These are phyloP conservation scores for Podiceps cristatus DNA, from an alignment of 2,113 vertebrate species.

Conservation along the genomic window DNA sequence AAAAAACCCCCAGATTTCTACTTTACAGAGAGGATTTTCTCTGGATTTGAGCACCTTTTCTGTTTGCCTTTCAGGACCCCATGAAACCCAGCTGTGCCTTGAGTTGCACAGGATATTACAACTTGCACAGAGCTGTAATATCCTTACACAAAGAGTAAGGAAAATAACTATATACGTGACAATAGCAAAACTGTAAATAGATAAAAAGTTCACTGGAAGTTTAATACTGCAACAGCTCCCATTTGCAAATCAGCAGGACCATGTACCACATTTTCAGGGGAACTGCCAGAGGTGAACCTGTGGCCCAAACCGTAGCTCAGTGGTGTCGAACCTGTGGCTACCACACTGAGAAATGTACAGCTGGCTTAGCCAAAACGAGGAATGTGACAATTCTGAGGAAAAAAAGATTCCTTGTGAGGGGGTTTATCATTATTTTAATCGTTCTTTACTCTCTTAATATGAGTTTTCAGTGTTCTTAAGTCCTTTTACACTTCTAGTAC, in stretches of 20 bases:
- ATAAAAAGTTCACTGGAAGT: neutral
- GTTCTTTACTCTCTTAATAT: neutral
- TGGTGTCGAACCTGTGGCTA: neutral
- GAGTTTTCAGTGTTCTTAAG: neutral
- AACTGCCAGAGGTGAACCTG: neutral
- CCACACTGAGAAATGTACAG: rapidly evolving
- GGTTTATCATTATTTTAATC: neutral
- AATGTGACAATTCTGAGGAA: neutral
- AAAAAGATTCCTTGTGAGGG: neutral
- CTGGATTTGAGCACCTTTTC: neutral
- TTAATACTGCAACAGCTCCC: neutral
- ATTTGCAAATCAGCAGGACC: neutral
- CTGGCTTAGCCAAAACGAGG: neutral
- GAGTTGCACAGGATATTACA: neutral
- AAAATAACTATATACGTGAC: neutral
- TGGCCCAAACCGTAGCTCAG: neutral
- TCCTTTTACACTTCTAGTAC: neutral
- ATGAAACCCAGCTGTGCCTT: neutral
- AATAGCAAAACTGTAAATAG: neutral
- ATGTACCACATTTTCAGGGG: neutral
- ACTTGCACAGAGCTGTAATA: neutral
- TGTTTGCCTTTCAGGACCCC: neutral
- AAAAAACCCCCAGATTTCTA: neutral
- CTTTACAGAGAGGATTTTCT: neutral
- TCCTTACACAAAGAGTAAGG: neutral